Conservation (phyloP, 2,797 vertebrate species). For the Phylloscopus collybita region DNA sequence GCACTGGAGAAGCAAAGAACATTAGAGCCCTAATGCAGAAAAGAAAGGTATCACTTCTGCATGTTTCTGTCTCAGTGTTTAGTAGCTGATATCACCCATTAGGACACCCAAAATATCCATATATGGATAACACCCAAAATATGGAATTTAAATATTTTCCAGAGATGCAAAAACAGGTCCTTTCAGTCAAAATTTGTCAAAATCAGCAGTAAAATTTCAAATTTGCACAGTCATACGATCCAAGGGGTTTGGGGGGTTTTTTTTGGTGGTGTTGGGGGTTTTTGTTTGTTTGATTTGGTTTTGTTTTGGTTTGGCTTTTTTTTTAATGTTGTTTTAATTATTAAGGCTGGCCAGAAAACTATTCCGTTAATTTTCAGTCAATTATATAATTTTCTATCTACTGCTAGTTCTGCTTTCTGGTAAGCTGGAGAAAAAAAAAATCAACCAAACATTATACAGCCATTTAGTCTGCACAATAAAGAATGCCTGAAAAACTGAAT, state of each 20-base stretch:
- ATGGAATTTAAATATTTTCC: neutral
- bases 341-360: neutral
- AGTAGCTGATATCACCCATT: neutral
- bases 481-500: conserved; percentile 26
- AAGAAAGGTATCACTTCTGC: neutral
- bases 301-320: no score
- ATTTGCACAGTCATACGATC: neutral
- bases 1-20: neutral
- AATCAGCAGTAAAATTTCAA: neutral
- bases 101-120: neutral
- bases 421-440: neutral
- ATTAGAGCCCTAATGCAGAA: neutral
- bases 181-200: neutral
- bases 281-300: no score
- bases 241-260: neutral
- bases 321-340: neutral
- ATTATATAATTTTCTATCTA: conserved; percentile 15
- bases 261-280: no score
- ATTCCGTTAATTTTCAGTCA: neutral
- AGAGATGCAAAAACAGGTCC: neutral
- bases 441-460: neutral
- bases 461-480: neutral
- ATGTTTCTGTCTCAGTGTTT: neutral
- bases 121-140: neutral
- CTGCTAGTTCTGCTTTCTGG: neutral